Evolutionary conservation across 2,797 vertebrate genomes (phyloP).

Genomic region (Leptoclinus maculatus): DNA sequence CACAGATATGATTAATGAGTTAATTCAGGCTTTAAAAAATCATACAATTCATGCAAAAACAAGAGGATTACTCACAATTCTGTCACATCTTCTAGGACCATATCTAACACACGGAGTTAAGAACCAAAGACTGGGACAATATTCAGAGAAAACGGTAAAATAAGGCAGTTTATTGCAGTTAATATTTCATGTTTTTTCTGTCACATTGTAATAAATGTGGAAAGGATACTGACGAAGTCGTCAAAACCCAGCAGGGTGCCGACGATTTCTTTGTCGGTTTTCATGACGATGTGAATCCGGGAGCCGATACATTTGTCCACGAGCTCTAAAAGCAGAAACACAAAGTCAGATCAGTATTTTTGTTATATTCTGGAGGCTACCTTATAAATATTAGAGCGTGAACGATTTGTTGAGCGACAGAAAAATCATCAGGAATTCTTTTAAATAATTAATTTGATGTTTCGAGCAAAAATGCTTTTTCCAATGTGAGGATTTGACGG

Average conservation of each 20-base stretch:
- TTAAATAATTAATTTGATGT: not conserved
- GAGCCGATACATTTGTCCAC: conserved; percentile 95
- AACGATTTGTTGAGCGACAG: not conserved
- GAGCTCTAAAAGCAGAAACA: conserved; percentile 81
- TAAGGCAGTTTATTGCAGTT: not conserved
- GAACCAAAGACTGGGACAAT: conserved; percentile 40
- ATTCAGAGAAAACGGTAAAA: not conserved
- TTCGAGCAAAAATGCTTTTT: not conserved
- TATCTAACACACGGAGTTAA: conserved; percentile 85
- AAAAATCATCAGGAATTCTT: not conserved
- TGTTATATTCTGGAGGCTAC: too few species aligned
- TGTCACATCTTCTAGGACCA: conserved; percentile 92
- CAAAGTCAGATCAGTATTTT: not conserved
- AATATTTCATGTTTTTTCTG: not conserved
- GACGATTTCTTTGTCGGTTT: conserved; percentile 93
- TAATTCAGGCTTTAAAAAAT: not conserved
- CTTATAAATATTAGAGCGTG: not conserved
- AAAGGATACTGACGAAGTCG: conserved; percentile 99
- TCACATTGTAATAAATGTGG: not conserved
- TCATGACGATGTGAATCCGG: conserved; percentile 94
- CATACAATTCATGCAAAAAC: rapidly evolving
- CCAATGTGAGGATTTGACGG: not conserved
- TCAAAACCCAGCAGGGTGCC: conserved; percentile 93
- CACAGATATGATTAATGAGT: not conserved
- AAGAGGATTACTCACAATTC: conserved; percentile 87